Base-by-base conservation (phyloP, 1,140 invertebrate species). In the Potamilus streckersoni region DNA sequence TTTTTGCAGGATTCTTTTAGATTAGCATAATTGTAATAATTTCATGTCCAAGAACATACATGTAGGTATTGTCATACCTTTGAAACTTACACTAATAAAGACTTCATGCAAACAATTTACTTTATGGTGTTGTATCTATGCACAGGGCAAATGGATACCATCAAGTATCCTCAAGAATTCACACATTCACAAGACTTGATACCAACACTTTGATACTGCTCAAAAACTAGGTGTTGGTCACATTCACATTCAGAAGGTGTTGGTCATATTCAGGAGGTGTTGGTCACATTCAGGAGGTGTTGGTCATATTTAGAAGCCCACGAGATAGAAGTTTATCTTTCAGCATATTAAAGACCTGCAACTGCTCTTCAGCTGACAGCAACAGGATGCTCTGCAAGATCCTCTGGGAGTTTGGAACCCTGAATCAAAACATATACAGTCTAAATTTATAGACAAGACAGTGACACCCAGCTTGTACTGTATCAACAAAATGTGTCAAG, bases 331-430 rank as follows among this genome's bases (percentile, higher is more conserved):
- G 79, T 69, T 81, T 84, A n/a, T 87, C 84, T 59, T 80, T 80
- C 38, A 88, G 75, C 71, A 84, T 78, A 23, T 80, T 68, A 68
- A 83, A 86, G 17, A 88, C 80, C 19, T 84, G 72, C 23, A 87
- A 31, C 68, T 87, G 86, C 69, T 88, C 83, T 16, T 88, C 86
- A 63, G 82, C 76, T n/a, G 76, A 80, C 69, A 87, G 79, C 65
- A 85, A 70, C 68, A 86, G 73, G 20, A 88, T 82, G 73, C 76
- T 81, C 77, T 88, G 86, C n/a, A 88, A 73, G 20, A 88, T 79
- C 69, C 85, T 86, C 73, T 84, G 79, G 14, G 85, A 80, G 73
- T 88, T 86, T 57, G 83, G 84, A 49, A 84, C 76, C 73, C 85
- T 87, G 79, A 49, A 86, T 82, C 68, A 73, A 59, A 79, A 27